Evolutionary conservation across 1,140 invertebrate species (phyloP).

Genomic region (Helicoverpa armigera): DNA sequence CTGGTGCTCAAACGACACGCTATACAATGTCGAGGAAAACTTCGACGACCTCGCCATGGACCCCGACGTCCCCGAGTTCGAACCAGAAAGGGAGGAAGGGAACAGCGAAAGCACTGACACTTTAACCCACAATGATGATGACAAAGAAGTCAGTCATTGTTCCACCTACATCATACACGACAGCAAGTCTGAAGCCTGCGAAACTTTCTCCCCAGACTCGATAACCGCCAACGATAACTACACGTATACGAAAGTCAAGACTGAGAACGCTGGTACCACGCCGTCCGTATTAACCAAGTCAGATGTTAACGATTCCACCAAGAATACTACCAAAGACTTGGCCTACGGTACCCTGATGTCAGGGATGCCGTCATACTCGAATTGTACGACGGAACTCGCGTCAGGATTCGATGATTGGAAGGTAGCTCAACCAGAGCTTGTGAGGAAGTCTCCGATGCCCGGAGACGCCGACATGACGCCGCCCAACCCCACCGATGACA

Average conservation of each 20-base stretch:
- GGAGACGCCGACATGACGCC: conserved; percentile 65
- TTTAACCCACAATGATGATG: conserved; percentile 77
- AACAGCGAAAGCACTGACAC: conserved; percentile 79
- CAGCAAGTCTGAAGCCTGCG: conserved; percentile 77
- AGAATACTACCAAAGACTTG: conserved; percentile 79
- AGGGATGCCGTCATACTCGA: conserved; percentile 75
- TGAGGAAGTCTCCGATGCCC: conserved; percentile 69
- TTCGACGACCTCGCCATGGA: conserved; percentile 84
- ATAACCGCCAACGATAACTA: conserved; percentile 77
- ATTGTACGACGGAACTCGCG: conserved; percentile 76
- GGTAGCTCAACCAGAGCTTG: conserved; percentile 73
- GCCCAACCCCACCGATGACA: conserved; percentile 60
- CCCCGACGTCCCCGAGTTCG: conserved; percentile 72
- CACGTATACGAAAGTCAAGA: conserved; percentile 79
- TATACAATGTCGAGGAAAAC: conserved; percentile 88
- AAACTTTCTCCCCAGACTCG: conserved; percentile 80
- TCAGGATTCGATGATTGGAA: conserved; percentile 77
- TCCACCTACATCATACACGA: conserved; percentile 82
- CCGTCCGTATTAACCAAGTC: conserved; percentile 73
- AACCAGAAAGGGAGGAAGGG: conserved; percentile 63
- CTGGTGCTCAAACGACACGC: conserved; percentile 88
- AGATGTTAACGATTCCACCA: conserved; percentile 74
- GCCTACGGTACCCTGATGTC: conserved; percentile 80
- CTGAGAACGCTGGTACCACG: conserved; percentile 62
- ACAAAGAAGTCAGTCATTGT: conserved; percentile 76